Evolutionary conservation across 2,888 invertebrate species (phyloP), one percentile per base, ranked within the genome.

Genomic region (Mellilla xanthometata): DNA sequence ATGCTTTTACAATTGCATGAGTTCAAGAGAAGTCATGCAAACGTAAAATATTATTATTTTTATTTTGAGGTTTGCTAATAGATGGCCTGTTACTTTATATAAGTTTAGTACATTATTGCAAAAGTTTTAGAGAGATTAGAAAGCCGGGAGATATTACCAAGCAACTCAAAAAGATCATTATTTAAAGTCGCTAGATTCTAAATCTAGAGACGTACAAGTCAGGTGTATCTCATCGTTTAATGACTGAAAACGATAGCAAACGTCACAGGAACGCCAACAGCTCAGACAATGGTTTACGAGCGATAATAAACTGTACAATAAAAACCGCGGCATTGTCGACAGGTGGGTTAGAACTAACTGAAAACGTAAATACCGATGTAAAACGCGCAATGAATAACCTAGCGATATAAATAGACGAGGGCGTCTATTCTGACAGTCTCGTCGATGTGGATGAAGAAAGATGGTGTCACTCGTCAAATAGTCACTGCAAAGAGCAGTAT

Each of bases 251-350:
- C 42, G 34, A 49, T 43, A 46, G 41, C 41, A 12, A 29, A 54
- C 60, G 62, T 58, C 58, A 60, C 60, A 61, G 63, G 52, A 58
- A 52, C 58, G 51, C 49, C 55, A 63, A 64, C 62, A 60, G 64
- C 71, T 65, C 62, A 68, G 68, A 71, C 65, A 68, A 74, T 76
- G 63, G 60, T 80, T 82, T 79, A 80, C 69, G 79, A 73, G 63
- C 74, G 58, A 79, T 78, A 76, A 78, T 81, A 81, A 81, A 80
- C 68, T 66, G 62, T 61, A 78, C 73, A 74, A 73, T 76, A 72
- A 72, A 66, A 64, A 64, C 68, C 57, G 49, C 70, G 76, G 72
- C 71, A 62, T 60, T 55, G 59, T 57, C 65, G 60, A 70, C 76
- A 75, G 76, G 75, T 80, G 78, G 61, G 65, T 47, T 49, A 49